These are phyloP conservation scores for Brienomyrus longianalis DNA, from an alignment of 2,113 vertebrate species.

Conservation along the genomic window DNA sequence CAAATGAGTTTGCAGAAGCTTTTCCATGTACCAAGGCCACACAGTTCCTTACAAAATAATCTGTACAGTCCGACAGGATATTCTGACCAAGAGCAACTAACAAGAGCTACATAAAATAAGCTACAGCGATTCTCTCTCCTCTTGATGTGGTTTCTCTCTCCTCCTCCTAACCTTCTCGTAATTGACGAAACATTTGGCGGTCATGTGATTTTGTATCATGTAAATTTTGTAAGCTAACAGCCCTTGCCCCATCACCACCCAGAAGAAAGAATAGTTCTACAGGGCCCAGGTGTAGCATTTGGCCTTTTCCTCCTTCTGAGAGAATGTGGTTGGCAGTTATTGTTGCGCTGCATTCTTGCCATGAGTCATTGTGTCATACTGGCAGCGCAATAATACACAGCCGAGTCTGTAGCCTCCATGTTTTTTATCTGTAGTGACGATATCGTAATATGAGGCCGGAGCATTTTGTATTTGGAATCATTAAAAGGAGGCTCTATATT, in stretches of 20 bases:
- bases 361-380: conserved; percentile 25
- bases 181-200: background rate
- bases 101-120: background rate
- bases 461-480: conserved; percentile 23
- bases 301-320: too few relatives aligned
- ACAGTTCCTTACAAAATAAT: background rate
- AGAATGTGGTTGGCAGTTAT: conserved; percentile 21
- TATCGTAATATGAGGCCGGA: conserved; percentile 3
- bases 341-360: conserved; percentile 11
- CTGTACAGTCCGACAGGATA: background rate
- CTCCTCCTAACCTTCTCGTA: background rate
- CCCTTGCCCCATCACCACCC: background rate
- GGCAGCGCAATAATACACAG: conserved; percentile 33
- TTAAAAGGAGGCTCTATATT: conserved; percentile 16
- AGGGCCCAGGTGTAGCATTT: background rate
- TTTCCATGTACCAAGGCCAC: background rate
- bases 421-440: conserved; percentile 19
- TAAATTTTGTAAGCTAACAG: background rate
- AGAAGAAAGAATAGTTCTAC: background rate
- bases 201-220: background rate
- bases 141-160: background rate
- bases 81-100: background rate
- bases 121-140: background rate
- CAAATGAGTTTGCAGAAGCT: background rate
- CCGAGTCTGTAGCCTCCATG: conserved; percentile 22